Evolutionary conservation across 1,140 invertebrate genomes (phyloP).

Genomic region (Drosophila trapezifrons): DNA sequence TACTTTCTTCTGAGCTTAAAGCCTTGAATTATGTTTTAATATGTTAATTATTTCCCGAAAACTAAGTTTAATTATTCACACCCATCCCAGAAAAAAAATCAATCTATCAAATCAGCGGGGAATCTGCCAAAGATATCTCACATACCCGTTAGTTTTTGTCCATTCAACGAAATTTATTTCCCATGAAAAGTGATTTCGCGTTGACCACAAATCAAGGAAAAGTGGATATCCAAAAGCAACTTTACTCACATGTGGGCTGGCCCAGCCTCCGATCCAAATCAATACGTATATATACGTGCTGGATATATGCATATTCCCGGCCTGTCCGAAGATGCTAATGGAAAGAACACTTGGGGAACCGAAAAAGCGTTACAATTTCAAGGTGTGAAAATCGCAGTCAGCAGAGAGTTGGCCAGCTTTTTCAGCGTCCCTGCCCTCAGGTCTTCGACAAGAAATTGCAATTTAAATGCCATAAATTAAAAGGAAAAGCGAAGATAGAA

Average conservation of each 20-base stretch:
- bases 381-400: conserved; percentile 66
- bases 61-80: conserved; percentile 10
- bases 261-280: conserved; percentile 22
- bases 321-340: conserved; percentile 56
- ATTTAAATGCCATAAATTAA: conserved; percentile 82
- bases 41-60: neutral
- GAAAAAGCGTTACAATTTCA: conserved; percentile 69
- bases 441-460: conserved; percentile 75
- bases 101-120: conserved; percentile 40
- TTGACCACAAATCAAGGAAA: conserved; percentile 66
- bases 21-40: neutral
- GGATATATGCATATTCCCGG: conserved; percentile 7
- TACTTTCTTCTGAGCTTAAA: neutral
- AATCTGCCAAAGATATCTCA: conserved; percentile 26
- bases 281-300: neutral
- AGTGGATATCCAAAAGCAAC: conserved; percentile 10
- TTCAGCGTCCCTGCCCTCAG: conserved; percentile 1
- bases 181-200: conserved; percentile 67
- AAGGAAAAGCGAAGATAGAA: conserved; percentile 63
- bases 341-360: conserved; percentile 60
- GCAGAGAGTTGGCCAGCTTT: conserved; percentile 13
- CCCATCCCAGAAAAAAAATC: conserved; percentile 12
- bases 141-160: conserved; percentile 23
- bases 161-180: conserved; percentile 41
- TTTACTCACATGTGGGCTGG: conserved; percentile 60